Conservation (phyloP, 2,113 vertebrate genomes). For the Pica pica region DNA sequence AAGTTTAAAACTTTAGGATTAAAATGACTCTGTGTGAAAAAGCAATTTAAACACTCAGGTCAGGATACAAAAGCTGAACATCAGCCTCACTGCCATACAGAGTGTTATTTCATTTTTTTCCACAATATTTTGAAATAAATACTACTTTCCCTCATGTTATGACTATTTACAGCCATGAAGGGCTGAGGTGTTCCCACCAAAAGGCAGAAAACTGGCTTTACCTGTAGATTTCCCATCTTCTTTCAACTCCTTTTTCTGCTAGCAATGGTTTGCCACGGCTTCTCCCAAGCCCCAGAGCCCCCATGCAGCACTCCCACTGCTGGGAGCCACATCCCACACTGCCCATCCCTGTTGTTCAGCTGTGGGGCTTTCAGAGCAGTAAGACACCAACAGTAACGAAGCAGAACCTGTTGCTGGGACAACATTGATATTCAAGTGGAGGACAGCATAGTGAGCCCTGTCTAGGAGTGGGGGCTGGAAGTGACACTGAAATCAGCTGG, state of each 20-base stretch:
- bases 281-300: fast-evolving
- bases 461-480: fast-evolving
- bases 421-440: not conserved
- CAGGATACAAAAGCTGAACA: not conserved
- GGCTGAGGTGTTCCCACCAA: fast-evolving
- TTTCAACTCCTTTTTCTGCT: not conserved
- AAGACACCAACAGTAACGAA: fast-evolving
- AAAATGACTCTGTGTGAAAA: fast-evolving
- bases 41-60: not conserved
- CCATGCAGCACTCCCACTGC: fast-evolving
- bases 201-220: not conserved
- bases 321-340: fast-evolving
- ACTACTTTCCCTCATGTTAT: fast-evolving
- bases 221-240: not conserved
- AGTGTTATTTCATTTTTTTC: not conserved
- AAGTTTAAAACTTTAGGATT: not conserved
- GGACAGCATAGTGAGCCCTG: not conserved
- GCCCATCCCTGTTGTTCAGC: fast-evolving
- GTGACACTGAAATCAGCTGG: not conserved
- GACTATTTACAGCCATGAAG: not conserved
- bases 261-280: not conserved
- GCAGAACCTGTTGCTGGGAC: not conserved
- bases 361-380: not conserved
- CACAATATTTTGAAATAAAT: not conserved
- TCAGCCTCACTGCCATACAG: not conserved